These are phyloP conservation scores for Drosophila varians DNA, from an alignment of 1,140 invertebrate genomes.

Conservation along the genomic window DNA sequence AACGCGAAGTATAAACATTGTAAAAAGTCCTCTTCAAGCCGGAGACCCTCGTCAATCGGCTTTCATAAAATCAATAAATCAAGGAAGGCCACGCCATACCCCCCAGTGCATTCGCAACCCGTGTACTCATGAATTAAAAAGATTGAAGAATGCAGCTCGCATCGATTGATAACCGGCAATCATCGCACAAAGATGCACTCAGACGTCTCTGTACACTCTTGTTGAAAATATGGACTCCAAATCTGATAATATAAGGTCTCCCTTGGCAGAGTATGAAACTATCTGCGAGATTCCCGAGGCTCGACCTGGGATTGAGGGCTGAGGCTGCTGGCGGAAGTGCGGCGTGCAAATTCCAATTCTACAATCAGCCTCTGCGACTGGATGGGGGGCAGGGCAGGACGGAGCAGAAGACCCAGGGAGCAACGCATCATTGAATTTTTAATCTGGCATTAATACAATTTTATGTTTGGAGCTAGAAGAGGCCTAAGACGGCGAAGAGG, in stretches of 20 bases:
- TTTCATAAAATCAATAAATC: constrained; percentile 57
- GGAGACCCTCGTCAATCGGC: not conserved
- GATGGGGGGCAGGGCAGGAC: constrained; percentile 9
- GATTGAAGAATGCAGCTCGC: constrained; percentile 25
- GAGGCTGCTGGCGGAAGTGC: constrained; percentile 58
- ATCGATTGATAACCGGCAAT: constrained; percentile 18
- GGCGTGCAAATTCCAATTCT: constrained; percentile 76
- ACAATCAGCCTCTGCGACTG: constrained; percentile 48
- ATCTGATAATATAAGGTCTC: not conserved
- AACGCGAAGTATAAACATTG: too few species aligned
- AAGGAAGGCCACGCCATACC: constrained; percentile 33
- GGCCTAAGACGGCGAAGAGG: not conserved
- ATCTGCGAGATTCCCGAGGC: constrained; percentile 15
- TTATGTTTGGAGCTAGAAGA: constrained; percentile 46
- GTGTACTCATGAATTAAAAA: constrained; percentile 65
- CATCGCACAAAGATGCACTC: constrained; percentile 24
- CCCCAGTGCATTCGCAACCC: constrained; percentile 41
- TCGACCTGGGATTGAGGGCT: constrained; percentile 16
- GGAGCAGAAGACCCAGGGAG: constrained; percentile 39
- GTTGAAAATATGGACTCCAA: not conserved
- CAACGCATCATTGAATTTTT: constrained; percentile 73
- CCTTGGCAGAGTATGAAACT: not conserved
- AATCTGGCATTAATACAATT: constrained; percentile 83
- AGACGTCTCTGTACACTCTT: not conserved
- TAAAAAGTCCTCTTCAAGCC: too few species aligned